A percentile compares a stretch with the other conserved stretches of the same genome.
phyloP scores from a whole-genome alignment of 2,113 vertebrate species.

The Gambusia affinis region DNA sequence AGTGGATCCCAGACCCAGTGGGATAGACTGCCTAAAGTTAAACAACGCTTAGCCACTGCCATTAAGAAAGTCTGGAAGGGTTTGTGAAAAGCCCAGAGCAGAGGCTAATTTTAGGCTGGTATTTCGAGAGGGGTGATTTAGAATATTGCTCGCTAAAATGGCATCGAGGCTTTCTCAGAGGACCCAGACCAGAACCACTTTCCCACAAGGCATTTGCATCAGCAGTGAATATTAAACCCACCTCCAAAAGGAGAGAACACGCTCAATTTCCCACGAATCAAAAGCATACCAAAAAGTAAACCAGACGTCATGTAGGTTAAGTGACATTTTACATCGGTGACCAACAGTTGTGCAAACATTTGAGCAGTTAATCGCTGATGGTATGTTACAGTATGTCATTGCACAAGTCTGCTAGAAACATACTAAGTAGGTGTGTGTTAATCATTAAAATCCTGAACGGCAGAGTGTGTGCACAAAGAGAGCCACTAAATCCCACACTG shows the following conservation, averaged over 20 bases:
- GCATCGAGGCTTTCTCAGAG: constrained; percentile 72
- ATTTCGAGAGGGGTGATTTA: constrained; percentile 73
- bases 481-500: constrained; percentile 17
- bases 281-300: background rate
- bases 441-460: constrained; percentile 58
- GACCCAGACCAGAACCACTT: constrained; percentile 56
- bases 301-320: background rate
- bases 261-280: constrained; percentile 9
- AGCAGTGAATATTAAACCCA: constrained; percentile 15
- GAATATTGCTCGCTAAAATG: constrained; percentile 70
- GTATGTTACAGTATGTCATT: constrained; percentile 26
- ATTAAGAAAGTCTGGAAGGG: constrained; percentile 66
- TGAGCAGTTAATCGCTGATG: background rate
- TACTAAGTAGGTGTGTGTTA: constrained; percentile 46
- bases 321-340: background rate
- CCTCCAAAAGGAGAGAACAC: constrained; percentile 14
- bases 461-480: constrained; percentile 14
- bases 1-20: constrained; percentile 63
- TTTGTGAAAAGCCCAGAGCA: constrained; percentile 52
- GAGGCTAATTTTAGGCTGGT: constrained; percentile 77
- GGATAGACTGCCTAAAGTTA: constrained; percentile 56
- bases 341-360: background rate
- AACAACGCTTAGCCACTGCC: constrained; percentile 70
- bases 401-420: constrained; percentile 48
- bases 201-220: constrained; percentile 72